A percentile compares a stretch with the other conserved stretches of the same genome.
phyloP scores from a whole-genome alignment of 2,797 vertebrate species.

The Scolopax rusticola region DNA sequence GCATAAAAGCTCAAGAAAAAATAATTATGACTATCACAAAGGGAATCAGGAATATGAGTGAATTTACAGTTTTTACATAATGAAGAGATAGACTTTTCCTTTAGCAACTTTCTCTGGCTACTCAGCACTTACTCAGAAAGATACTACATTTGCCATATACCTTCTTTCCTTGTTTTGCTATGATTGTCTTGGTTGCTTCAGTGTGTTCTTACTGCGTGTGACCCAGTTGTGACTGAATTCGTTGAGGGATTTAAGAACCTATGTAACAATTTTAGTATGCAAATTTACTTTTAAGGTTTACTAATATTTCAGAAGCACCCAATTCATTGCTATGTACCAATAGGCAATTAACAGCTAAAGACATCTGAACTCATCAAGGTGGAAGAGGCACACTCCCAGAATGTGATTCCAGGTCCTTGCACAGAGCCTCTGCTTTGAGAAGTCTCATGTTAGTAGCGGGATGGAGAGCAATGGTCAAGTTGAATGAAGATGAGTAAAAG shows the following conservation, averaged over 20 bases:
- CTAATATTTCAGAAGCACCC: neutral
- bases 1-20: neutral
- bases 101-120: neutral
- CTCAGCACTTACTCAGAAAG: neutral
- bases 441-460: accelerated
- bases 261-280: neutral
- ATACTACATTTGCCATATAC: neutral
- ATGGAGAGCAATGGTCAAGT: neutral
- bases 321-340: neutral
- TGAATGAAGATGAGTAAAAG: neutral
- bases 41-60: neutral
- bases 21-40: neutral
- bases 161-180: neutral
- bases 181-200: neutral
- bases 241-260: neutral
- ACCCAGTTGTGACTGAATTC: neutral
- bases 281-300: neutral
- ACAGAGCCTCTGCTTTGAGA: neutral
- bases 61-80: neutral
- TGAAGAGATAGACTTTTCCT: neutral
- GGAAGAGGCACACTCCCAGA: neutral
- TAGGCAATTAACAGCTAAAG: neutral
- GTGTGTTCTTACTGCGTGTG: neutral
- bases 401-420: neutral
- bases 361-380: neutral